Conservation (phyloP, 2,888 invertebrate genomes). For the Mamestra brassicae region DNA sequence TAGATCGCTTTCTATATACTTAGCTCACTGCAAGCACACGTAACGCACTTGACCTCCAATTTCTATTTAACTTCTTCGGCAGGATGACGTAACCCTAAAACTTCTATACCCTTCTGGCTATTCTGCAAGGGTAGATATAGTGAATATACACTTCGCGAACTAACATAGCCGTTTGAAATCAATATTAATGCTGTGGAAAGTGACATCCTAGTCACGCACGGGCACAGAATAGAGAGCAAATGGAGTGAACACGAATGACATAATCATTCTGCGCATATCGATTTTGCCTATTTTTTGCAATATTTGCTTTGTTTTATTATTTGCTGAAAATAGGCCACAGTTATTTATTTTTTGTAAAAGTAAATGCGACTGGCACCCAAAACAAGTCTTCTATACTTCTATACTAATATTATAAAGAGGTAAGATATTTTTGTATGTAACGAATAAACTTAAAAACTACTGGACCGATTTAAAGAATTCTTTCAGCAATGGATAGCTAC, state of each 20-base stretch:
- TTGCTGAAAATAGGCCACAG: background rate
- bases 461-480: no score
- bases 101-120: background rate
- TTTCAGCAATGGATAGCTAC: no score
- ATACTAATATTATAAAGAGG: no score
- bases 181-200: constrained; percentile 61
- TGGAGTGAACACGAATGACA: constrained; percentile 20
- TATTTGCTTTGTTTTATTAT: no score
- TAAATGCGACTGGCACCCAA: no score
- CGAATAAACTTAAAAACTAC: no score
- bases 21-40: no score
- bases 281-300: background rate
- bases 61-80: background rate
- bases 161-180: constrained; percentile 54
- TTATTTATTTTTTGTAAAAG: no score
- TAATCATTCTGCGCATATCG: no score
- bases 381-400: rapidly evolving
- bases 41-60: background rate
- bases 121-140: constrained; percentile 16
- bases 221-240: constrained; percentile 12
- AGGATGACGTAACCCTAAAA: background rate
- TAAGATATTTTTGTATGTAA: no score
- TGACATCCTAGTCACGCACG: constrained; percentile 58
- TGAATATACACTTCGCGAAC: constrained; percentile 36
- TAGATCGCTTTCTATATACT: no score